Evolutionary conservation across 2,888 invertebrate species (phyloP), one percentile per base, ranked within the genome.

Genomic region (Apeira syringaria): DNA sequence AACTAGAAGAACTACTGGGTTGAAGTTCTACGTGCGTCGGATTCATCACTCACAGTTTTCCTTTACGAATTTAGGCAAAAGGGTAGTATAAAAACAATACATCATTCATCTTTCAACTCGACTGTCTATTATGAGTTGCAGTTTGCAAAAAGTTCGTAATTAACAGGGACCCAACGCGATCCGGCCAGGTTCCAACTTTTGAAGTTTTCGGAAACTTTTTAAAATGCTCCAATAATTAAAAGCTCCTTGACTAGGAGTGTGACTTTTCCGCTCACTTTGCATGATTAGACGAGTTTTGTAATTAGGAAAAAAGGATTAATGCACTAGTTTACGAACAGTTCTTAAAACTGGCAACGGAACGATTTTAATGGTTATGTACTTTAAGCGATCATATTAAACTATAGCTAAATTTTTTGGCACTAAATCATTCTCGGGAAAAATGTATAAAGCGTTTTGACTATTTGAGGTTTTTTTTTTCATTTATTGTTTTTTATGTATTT

Each of bases 71-170:
- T n/a, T n/a, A n/a, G n/a, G 12, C 29, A 29, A 17, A 36, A 32
- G 37, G 28, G 13, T 4, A 33, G 25, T 20, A 50, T 49, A 37
- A 72, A 76, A 67, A 68, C 72, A 76, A 80, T 80, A 84, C 86
- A 81, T 88, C 87, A 89, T 88, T 87, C 85, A 88, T 88, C 80
- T 82, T 80, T 79, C 79, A 70, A 63, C 78, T 71, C 61, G 66
- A 69, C 84, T 87, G 84, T 88, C 88, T 80, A 87, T 87, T 86
- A 87, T 89, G 86, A 89, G 80, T 85, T 87, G 87, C 87, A 85
- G 76, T 88, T 86, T 86, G 80, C 60, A 72, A 83, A 70, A 88
- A 89, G 84, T 87, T 89, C 66, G 73, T 89, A 88, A 89, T 89
- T 88, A 88, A 87, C 88, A 85, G 74, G 67, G 65, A 68, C 59